phyloP scores from a whole-genome alignment of 2,797 vertebrate genomes.

The Enteromius mattozi region DNA sequence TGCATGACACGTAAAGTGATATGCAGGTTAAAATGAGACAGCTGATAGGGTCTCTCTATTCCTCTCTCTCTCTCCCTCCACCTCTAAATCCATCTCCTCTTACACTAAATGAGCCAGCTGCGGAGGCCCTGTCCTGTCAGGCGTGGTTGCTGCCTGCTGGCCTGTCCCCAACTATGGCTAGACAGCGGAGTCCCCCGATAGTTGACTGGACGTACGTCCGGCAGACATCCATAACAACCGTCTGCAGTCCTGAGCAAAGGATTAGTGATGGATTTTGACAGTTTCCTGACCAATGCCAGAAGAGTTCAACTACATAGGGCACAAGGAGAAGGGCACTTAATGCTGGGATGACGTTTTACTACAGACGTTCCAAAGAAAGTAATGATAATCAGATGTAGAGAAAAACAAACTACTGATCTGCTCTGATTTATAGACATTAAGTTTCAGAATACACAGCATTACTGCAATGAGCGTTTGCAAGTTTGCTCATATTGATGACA shows the following conservation, averaged over 20 bases:
- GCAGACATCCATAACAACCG: slow-evolving; percentile 58
- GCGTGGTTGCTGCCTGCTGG: slow-evolving; percentile 53
- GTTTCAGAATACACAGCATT: slow-evolving; percentile 20
- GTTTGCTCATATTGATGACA: neutral
- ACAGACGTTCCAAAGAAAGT: slow-evolving; percentile 52
- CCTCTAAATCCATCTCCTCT: slow-evolving; percentile 61
- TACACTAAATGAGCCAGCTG: slow-evolving; percentile 81
- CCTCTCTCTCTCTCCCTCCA: slow-evolving; percentile 33
- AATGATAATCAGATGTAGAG: slow-evolving; percentile 63
- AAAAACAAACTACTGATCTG: slow-evolving; percentile 42
- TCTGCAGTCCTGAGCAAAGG: slow-evolving; percentile 61
- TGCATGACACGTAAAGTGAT: slow-evolving; percentile 41
- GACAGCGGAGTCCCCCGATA: slow-evolving; percentile 55
- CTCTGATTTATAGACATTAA: slow-evolving; percentile 54
- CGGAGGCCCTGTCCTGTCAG: slow-evolving; percentile 72
- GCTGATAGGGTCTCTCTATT: slow-evolving; percentile 9
- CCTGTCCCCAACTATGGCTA: slow-evolving; percentile 56
- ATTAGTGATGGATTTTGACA: slow-evolving; percentile 81
- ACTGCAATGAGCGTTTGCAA: neutral
- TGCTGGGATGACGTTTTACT: slow-evolving; percentile 47
- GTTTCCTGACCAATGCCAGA: slow-evolving; percentile 76
- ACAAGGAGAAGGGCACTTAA: slow-evolving; percentile 36
- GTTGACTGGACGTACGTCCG: slow-evolving; percentile 51
- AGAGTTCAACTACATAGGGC: slow-evolving; percentile 70
- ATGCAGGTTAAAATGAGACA: slow-evolving; percentile 18